Base-by-base conservation (phyloP, 1,140 invertebrate species). In the Vanessa tameamea region DNA sequence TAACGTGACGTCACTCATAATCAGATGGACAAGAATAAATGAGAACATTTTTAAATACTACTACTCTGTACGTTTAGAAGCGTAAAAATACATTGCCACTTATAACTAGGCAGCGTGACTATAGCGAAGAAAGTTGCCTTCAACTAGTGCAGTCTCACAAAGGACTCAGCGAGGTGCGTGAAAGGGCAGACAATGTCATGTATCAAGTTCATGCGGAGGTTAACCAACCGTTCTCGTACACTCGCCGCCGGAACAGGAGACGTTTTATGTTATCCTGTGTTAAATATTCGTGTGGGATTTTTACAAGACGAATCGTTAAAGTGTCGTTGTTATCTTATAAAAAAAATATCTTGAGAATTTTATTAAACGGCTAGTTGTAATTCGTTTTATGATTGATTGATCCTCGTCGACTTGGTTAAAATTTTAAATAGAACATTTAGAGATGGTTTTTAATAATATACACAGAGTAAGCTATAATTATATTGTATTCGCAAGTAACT, bases 151-250 rank as follows among this genome's bases (percentile, higher is more conserved):
- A 53, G 50, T 53, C 50, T 23, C 53, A 87, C 84, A 89, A 90
- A 87, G 81, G 86, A 67, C 74, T 78, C 74, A 68, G 75, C 82
- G 75, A 85, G 82, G 83, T 88, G 87, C 87, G 87, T 90, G 85
- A 87, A 87, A 87, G 87, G 84, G 82, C 88, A 87, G 83, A 92
- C 89, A 92, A 92, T 91, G 90, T 92, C 90, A 92, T 87, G 89
- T 91, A 92, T 92, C 90, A 92, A 92, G 90, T 92, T 92, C 90
- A 91, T 82, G 72, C 77, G 71, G 79, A 82, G 85, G 82, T 82
- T 83, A 86, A 79, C 87, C 84, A 83, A 83, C 78, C 83, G 80
- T 80, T 72, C 80, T 47, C 57, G 83, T 85, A 89, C 83, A 82
- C 69, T 87, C 83, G 75, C 26, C 75, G 64, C 20, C 57, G 59